These are phyloP conservation scores for Marasmarcha lunaedactyla DNA, from an alignment of 2,888 invertebrate genomes.

Conservation along the genomic window DNA sequence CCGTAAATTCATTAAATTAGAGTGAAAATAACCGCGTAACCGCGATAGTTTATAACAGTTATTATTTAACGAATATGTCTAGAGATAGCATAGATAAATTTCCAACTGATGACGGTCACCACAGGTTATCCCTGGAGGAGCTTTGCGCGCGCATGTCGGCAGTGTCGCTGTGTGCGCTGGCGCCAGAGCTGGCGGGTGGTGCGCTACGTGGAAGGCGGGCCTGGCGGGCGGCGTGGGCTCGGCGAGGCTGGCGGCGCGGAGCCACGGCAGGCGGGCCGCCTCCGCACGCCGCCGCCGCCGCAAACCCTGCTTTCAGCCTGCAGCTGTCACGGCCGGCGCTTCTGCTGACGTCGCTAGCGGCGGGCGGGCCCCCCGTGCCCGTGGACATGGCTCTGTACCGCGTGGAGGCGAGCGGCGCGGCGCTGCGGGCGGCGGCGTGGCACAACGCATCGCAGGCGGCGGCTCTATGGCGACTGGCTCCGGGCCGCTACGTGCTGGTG, in stretches of 20 bases:
- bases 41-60: no score
- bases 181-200: slow-evolving; percentile 41
- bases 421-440: slow-evolving; percentile 62
- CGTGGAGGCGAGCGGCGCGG: slow-evolving; percentile 68
- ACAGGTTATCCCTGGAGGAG: background rate
- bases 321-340: slow-evolving; percentile 23
- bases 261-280: slow-evolving; percentile 20
- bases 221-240: background rate
- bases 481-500: slow-evolving; percentile 80
- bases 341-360: slow-evolving; percentile 23
- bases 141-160: background rate
- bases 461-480: slow-evolving; percentile 79
- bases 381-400: slow-evolving; percentile 82
- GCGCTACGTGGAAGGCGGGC: slow-evolving; percentile 52
- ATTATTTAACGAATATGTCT: no score
- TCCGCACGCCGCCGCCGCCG: slow-evolving; percentile 8
- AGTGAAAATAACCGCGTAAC: no score
- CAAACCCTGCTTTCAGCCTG: slow-evolving; percentile 50
- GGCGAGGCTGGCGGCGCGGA: slow-evolving; percentile 26
- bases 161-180: background rate
- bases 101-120: no score
- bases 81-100: no score
- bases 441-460: slow-evolving; percentile 77
- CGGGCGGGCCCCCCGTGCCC: slow-evolving; percentile 76
- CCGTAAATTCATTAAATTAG: no score